These are phyloP conservation scores for Pygmarrhopalites habei DNA, from an alignment of 1,140 invertebrate genomes.

Conservation along the genomic window DNA sequence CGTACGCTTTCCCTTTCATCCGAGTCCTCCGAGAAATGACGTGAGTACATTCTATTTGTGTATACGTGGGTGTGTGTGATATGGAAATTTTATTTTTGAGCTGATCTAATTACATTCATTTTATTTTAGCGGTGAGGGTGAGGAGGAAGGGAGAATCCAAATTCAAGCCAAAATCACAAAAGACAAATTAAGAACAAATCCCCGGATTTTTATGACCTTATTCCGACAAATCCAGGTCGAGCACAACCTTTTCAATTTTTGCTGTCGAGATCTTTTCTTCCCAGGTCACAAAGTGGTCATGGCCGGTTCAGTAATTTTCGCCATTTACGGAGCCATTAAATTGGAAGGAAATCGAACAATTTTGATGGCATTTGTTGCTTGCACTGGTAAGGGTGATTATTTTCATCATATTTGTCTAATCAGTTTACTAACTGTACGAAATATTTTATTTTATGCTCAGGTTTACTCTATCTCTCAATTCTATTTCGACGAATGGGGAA, in stretches of 20 bases:
- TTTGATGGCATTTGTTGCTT: slow-evolving; percentile 13
- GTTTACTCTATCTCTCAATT: slow-evolving; percentile 1
- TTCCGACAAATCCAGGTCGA: slow-evolving; percentile 7
- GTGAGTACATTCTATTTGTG: no score
- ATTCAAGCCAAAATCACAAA: no score
- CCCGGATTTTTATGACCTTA: background rate
- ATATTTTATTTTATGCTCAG: no score
- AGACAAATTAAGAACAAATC: no score
- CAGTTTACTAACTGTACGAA: no score
- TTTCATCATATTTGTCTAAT: no score
- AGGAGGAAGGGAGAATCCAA: no score
- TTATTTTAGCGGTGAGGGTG: no score
- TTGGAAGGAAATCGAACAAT: background rate
- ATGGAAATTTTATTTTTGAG: no score
- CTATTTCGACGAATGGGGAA: slow-evolving; percentile 14
- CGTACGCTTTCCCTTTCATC: slow-evolving; percentile 1
- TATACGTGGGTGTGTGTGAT: no score
- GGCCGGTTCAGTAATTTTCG: background rate
- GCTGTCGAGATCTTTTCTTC: background rate
- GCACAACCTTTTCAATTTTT: slow-evolving; percentile 3
- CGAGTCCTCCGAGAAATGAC: slow-evolving; percentile 11
- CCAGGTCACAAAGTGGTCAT: slow-evolving; percentile 6
- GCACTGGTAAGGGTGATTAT: no score
- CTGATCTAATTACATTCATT: no score
- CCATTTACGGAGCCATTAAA: slow-evolving; percentile 14